phyloP scores from a whole-genome alignment of 1,140 invertebrate genomes.

The Epicauta chinensis region DNA sequence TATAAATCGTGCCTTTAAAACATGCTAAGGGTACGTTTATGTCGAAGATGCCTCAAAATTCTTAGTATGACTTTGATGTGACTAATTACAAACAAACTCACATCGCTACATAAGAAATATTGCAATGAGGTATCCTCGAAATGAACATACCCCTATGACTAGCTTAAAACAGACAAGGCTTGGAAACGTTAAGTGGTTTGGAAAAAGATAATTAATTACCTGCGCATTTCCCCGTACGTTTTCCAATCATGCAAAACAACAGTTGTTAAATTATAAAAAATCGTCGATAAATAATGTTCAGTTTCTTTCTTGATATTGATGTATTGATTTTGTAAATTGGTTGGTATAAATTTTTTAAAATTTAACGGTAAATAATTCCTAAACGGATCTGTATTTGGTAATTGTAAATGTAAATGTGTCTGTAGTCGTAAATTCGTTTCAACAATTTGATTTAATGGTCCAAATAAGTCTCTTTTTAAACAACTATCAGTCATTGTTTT shows the following conservation, averaged over 20 bases:
- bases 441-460: constrained; percentile 75
- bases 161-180: too few species aligned
- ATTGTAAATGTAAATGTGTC: constrained; percentile 83
- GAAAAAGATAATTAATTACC: constrained; percentile 36
- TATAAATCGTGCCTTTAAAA: constrained; percentile 1
- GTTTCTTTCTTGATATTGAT: constrained; percentile 52
- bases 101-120: too few species aligned
- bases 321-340: constrained; percentile 28
- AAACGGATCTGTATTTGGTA: constrained; percentile 54
- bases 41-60: too few species aligned
- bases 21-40: too few species aligned
- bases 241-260: constrained; percentile 97
- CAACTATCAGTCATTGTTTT: constrained; percentile 33
- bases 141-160: too few species aligned
- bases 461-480: constrained; percentile 51
- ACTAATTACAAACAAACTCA: too few species aligned
- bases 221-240: constrained; percentile 94
- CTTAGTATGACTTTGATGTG: too few species aligned
- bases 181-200: too few species aligned
- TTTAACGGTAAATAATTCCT: constrained; percentile 30
- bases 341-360: constrained; percentile 31
- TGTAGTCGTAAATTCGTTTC: constrained; percentile 87
- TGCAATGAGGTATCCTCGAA: too few species aligned
- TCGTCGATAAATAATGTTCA: constrained; percentile 89
- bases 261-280: constrained; percentile 96